Evolutionary conservation across 2,797 vertebrate species (phyloP).

Genomic region (Buceros bicornis): DNA sequence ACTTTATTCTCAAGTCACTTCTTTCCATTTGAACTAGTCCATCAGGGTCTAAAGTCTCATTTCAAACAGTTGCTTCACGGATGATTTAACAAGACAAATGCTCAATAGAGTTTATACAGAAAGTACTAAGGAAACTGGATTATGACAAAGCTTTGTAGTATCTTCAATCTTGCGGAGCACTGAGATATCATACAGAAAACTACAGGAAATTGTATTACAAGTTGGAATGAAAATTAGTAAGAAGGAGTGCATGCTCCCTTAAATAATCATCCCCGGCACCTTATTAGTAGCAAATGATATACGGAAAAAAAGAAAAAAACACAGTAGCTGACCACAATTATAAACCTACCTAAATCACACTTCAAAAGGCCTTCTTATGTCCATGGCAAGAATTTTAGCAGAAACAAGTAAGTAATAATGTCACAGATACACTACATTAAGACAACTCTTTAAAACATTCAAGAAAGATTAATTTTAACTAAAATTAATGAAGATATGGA

Average conservation of each 20-base stretch:
- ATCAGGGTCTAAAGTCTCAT: background rate
- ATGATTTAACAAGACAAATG: conserved; percentile 39
- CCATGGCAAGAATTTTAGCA: background rate
- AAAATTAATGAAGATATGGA: conserved; percentile 5
- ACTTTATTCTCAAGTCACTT: background rate
- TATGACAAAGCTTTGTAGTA: background rate
- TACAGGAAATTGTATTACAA: background rate
- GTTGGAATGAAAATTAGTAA: background rate
- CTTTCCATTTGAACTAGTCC: background rate
- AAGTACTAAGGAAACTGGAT: background rate
- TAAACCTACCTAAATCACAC: background rate
- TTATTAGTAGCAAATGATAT: background rate
- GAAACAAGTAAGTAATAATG: background rate
- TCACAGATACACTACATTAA: background rate
- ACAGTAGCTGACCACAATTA: background rate
- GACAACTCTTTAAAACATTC: background rate
- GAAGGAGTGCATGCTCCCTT: background rate
- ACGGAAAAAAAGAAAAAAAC: background rate
- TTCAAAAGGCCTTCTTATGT: background rate
- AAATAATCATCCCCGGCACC: background rate
- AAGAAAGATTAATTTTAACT: background rate
- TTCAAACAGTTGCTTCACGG: conserved; percentile 12
- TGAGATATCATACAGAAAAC: background rate
- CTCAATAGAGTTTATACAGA: background rate
- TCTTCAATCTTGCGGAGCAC: background rate